phyloP scores from a whole-genome alignment of 2,113 vertebrate genomes.

The Cephalopterus ornatus region DNA sequence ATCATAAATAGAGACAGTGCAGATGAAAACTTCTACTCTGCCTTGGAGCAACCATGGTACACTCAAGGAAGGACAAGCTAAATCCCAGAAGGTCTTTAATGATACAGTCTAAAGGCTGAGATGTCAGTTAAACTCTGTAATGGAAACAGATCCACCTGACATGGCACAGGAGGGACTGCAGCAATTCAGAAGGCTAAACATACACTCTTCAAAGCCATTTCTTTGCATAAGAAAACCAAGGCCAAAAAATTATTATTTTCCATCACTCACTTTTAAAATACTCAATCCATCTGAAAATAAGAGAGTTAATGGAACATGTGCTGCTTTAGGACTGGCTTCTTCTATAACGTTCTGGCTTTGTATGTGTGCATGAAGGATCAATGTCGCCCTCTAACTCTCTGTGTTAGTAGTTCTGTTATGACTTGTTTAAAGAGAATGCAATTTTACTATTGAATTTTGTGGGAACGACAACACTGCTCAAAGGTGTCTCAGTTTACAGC shows the following conservation, averaged over 20 bases:
- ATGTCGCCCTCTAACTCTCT: rapidly evolving
- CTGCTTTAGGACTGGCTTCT: neutral
- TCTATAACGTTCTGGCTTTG: neutral
- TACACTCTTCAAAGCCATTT: neutral
- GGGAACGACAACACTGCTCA: neutral
- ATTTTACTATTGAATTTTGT: neutral
- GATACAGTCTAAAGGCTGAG: slow-evolving; percentile 26
- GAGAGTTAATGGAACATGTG: neutral
- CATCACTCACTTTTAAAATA: neutral
- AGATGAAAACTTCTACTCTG: slow-evolving; percentile 26
- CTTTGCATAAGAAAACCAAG: neutral
- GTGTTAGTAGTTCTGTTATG: neutral
- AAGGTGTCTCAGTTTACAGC: neutral
- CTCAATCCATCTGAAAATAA: neutral
- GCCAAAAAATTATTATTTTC: neutral
- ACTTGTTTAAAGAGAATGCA: neutral
- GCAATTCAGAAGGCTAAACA: neutral
- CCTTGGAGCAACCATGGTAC: neutral
- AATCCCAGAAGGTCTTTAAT: slow-evolving; percentile 14
- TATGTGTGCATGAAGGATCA: neutral
- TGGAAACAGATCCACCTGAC: neutral
- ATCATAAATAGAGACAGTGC: slow-evolving; percentile 52
- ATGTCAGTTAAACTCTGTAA: neutral
- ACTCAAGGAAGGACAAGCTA: slow-evolving; percentile 19
- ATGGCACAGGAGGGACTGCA: neutral